phyloP scores from a whole-genome alignment of 1,140 invertebrate genomes.

The Heliconius hermathena region DNA sequence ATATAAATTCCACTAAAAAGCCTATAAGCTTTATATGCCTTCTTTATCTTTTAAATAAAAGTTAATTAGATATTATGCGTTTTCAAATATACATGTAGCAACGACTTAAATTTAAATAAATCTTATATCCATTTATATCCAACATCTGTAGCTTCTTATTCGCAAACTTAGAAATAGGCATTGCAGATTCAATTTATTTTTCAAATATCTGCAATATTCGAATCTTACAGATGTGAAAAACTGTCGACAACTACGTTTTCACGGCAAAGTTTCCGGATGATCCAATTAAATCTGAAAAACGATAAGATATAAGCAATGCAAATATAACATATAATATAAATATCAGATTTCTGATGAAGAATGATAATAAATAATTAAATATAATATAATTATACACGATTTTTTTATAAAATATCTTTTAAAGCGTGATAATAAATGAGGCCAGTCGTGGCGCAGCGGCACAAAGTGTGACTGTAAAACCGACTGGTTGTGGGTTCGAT shows the following conservation, averaged over 20 bases:
- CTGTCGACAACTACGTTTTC: conserved; percentile 4
- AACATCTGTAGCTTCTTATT: conserved; percentile 16
- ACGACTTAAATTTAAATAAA: background rate
- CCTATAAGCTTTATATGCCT: no score
- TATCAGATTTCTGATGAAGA: no score
- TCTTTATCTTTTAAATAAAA: no score
- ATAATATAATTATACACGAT: background rate
- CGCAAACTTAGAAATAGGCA: conserved; percentile 23
- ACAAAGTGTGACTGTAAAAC: no score
- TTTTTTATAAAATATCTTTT: background rate
- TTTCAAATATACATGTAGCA: no score
- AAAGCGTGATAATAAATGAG: background rate
- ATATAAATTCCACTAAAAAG: no score
- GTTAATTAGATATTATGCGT: no score
- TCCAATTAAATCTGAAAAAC: background rate
- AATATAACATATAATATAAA: background rate
- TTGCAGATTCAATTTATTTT: conserved; percentile 29
- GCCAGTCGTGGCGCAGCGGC: no score
- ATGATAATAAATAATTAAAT: background rate
- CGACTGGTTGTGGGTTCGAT: no score
- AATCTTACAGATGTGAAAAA: conserved; percentile 17
- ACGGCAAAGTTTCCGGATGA: background rate
- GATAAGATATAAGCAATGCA: background rate
- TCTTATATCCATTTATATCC: background rate
- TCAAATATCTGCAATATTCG: conserved; percentile 31